Evolutionary conservation across 2,113 vertebrate genomes (phyloP).

Genomic region (Nothoprocta pentlandii): DNA sequence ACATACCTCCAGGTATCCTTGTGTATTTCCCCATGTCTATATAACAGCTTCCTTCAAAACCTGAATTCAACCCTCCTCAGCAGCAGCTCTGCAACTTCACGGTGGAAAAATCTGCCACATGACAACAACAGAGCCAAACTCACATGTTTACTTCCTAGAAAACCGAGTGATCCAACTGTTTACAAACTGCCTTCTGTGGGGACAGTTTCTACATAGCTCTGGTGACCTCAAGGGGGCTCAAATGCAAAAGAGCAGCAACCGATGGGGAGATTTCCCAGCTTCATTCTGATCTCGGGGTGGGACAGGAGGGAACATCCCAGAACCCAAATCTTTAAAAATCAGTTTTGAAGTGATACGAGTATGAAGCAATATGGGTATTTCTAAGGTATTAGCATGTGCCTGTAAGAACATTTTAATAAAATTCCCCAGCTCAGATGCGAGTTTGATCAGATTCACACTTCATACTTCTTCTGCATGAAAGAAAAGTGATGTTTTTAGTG

Average conservation of each 20-base stretch:
- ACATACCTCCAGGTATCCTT: not conserved
- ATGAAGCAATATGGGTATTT: not conserved
- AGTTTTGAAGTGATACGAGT: not conserved
- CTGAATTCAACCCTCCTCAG: not conserved
- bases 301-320: conserved; percentile 11
- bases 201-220: not conserved
- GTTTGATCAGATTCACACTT: not conserved
- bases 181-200: not conserved
- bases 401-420: not conserved
- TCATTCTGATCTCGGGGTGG: conserved; percentile 58
- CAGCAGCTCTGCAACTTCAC: not conserved
- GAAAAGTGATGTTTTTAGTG: not conserved
- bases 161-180: not conserved
- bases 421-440: not conserved
- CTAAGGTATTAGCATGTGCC: not conserved
- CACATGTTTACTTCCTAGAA: not conserved
- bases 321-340: not conserved
- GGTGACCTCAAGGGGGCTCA: conserved; percentile 14
- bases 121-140: not conserved
- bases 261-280: not conserved
- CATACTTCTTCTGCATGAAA: not conserved
- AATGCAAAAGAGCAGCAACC: conserved; percentile 5
- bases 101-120: not conserved
- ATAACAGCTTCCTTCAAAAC: not conserved
- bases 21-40: not conserved